Conservation (phyloP, 2,113 vertebrate species). For the Pelecanoides urinatrix region DNA sequence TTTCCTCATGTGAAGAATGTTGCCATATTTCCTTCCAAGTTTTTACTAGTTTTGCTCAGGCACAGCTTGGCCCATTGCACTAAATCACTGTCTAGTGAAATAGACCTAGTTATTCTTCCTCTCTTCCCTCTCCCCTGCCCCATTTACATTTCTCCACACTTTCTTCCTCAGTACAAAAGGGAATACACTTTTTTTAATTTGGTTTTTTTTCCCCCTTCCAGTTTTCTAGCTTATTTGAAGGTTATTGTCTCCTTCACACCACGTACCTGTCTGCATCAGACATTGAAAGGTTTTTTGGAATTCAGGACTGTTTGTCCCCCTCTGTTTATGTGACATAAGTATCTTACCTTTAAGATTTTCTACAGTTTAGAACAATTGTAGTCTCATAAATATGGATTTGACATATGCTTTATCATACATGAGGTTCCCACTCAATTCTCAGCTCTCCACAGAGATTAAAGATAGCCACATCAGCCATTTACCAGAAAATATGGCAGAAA, state of each 20-base stretch:
- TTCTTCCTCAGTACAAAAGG: background rate
- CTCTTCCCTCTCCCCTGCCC: background rate
- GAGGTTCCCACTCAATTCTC: background rate
- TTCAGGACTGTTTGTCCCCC: background rate
- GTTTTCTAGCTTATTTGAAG: background rate
- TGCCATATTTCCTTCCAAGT: background rate
- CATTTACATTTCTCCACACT: background rate
- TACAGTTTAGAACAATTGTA: background rate
- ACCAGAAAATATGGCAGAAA: background rate
- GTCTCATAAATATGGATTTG: background rate
- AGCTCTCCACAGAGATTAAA: background rate
- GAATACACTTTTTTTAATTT: background rate
- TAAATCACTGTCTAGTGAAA: background rate
- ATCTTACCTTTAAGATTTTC: background rate
- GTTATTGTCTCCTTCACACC: background rate
- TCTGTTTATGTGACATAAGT: background rate
- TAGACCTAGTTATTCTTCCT: background rate
- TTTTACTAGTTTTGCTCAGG: background rate
- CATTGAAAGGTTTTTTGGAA: background rate
- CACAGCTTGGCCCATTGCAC: background rate
- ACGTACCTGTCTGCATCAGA: background rate
- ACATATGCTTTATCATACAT: background rate
- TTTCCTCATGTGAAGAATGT: background rate
- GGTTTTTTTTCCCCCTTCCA: fast-evolving
- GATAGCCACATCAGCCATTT: background rate